Base-by-base conservation (phyloP, 2,888 invertebrate genomes). In the Allacma fusca region DNA sequence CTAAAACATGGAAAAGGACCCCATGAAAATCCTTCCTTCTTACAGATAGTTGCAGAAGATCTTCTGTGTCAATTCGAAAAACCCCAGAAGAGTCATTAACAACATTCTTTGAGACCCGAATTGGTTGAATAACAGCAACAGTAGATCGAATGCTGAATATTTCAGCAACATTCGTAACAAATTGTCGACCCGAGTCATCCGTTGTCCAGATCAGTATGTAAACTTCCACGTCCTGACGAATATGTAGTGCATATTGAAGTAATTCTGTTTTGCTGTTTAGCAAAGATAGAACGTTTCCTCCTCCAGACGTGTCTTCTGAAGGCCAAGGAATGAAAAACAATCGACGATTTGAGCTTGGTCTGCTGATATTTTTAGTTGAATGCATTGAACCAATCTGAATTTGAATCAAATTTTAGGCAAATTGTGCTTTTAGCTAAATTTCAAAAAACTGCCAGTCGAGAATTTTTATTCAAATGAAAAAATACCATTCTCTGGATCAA, bases 181-280 rank as follows among this genome's bases (percentile, higher is more conserved):
- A n/a, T 4, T 9, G 1, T 1, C 13, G 19, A 4, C 21, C 57
- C n/a, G 24, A 28, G 59, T 23, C 26, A 24, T 21, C 28, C 7
- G 50, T n/a, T 40, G 68, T 40, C 73, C 73, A 73, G 2, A 73
- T 57, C 0, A 73, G 62, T 16, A 73, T 19, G 73, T 73, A 73
- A 1, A 73, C 62, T 21, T 73, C 73, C 19, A 57, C 62, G 28
- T 24, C n/a, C 34, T 34, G 40, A 24, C 59, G 50, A 19, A 72
- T 50, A n/a, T 1, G 7, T 13, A 23, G n/a, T 21, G 57, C 57
- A 26, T 12, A 19, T 4, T 72, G 67, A 13, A 67, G 28, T 1
- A 19, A 26, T 1, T n/a, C 28, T 12, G 26, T 9, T 1, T 28
- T 28, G 13, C 9, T 28, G 24, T 24, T 0, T 9, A 19, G 16